A percentile compares a stretch with the other conserved stretches of the same genome.
phyloP scores from a whole-genome alignment of 2,888 invertebrate species.

The Apoderus coryli region DNA sequence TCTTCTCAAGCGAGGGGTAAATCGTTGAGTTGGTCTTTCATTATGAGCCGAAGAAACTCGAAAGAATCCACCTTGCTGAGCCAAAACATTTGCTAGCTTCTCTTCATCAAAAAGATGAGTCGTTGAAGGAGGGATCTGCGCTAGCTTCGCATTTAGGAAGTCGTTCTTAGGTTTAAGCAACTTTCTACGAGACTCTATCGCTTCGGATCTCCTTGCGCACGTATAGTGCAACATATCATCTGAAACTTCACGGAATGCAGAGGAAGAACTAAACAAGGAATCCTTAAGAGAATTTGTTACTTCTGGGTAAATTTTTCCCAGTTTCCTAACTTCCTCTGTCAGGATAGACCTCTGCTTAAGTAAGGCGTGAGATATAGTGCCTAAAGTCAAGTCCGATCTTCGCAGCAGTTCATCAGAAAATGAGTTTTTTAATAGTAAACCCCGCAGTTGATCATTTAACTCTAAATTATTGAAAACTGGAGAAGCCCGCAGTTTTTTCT shows the following conservation, averaged over 20 bases:
- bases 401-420: slow-evolving; percentile 6
- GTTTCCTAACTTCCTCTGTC: too few relatives aligned
- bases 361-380: slow-evolving; percentile 7
- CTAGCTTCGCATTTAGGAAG: slow-evolving; percentile 4
- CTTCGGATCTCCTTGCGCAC: slow-evolving; percentile 11
- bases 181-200: slow-evolving; percentile 12
- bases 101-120: slow-evolving; percentile 10
- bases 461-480: slow-evolving; percentile 12
- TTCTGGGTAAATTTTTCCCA: too few relatives aligned
- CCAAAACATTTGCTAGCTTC: slow-evolving; percentile 6
- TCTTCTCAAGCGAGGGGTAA: too few relatives aligned
- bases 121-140: slow-evolving; percentile 9
- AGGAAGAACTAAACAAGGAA: too few relatives aligned
- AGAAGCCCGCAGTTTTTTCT: slow-evolving; percentile 12
- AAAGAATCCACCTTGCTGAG: slow-evolving; percentile 9
- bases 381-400: slow-evolving; percentile 8
- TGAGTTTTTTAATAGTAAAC: background rate
- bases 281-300: too few relatives aligned
- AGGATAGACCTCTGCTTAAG: slow-evolving; percentile 11
- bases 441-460: slow-evolving; percentile 1
- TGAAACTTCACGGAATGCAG: slow-evolving; percentile 10
- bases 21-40: too few relatives aligned
- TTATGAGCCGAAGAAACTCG: too few relatives aligned
- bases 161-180: slow-evolving; percentile 8
- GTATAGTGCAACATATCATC: slow-evolving; percentile 14